Evolutionary conservation across 2,797 vertebrate species (phyloP).

Genomic region (Falco cherrug): DNA sequence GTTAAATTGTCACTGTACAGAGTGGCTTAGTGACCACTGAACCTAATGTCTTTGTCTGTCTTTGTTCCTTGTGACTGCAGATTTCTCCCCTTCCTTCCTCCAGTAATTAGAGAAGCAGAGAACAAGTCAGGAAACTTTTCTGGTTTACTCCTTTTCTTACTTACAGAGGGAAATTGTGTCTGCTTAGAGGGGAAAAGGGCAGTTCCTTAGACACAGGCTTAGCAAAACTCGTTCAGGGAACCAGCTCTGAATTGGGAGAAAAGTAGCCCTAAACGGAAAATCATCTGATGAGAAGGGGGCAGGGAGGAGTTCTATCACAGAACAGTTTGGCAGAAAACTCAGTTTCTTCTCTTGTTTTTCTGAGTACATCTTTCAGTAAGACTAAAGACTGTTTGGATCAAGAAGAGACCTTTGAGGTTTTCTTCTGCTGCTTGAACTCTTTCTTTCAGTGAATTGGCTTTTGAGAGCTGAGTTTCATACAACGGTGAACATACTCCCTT

Average conservation of each 20-base stretch:
- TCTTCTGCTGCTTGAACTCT: background rate
- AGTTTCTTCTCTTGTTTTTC: background rate
- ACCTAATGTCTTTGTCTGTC: background rate
- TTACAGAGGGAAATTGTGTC: background rate
- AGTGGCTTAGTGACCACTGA: background rate
- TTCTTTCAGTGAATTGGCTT: conserved; percentile 5
- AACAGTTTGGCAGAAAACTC: background rate
- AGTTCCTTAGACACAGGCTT: background rate
- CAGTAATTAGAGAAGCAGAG: conserved; percentile 26
- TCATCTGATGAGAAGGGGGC: background rate
- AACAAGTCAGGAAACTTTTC: background rate
- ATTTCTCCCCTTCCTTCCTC: conserved; percentile 39
- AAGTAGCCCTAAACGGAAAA: background rate
- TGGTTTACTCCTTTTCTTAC: background rate
- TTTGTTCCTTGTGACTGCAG: background rate
- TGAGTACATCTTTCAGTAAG: background rate
- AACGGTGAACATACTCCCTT: background rate
- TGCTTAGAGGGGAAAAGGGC: background rate
- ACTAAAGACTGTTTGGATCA: background rate
- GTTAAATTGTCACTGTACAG: background rate
- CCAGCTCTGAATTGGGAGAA: background rate
- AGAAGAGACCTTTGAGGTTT: background rate
- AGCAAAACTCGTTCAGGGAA: background rate
- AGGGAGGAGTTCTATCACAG: background rate
- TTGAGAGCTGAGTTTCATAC: background rate